Evolutionary conservation across 2,797 vertebrate genomes (phyloP).

Genomic region (Pseudopleuronectes americanus): DNA sequence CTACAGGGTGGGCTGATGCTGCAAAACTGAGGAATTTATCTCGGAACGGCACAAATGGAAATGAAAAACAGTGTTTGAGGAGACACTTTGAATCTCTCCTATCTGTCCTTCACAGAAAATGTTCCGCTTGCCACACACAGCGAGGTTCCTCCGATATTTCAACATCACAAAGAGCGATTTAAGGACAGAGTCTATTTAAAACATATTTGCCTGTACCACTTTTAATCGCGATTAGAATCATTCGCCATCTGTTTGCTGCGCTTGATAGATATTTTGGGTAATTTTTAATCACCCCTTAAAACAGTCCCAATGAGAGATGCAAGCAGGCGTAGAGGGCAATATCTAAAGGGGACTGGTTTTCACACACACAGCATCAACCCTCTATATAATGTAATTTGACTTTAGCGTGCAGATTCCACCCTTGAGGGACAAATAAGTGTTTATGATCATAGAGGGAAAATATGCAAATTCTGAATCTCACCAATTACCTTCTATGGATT

Average conservation of each 20-base stretch:
- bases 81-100: not conserved
- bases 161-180: conserved; percentile 1
- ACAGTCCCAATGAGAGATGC: not conserved
- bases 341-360: not conserved
- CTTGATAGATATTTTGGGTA: conserved; percentile 2
- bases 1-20: conserved; percentile 14
- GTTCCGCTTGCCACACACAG: not conserved
- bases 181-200: conserved; percentile 7
- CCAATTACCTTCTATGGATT: not conserved
- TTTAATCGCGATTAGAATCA: conserved; percentile 5
- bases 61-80: not conserved
- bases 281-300: conserved; percentile 30
- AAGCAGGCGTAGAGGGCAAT: not conserved
- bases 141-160: conserved; percentile 13
- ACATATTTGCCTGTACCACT: not conserved
- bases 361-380: not conserved
- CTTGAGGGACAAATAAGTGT: conserved; percentile 7
- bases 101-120: conserved; percentile 1
- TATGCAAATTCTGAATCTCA: not conserved
- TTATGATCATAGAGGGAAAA: not conserved
- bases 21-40: conserved; percentile 20
- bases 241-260: conserved; percentile 28
- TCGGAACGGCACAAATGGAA: conserved; percentile 9
- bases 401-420: conserved; percentile 8
- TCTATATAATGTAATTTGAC: not conserved